phyloP scores from a whole-genome alignment of 2,113 vertebrate species.

The Sinocyclocheilus rhinocerous region DNA sequence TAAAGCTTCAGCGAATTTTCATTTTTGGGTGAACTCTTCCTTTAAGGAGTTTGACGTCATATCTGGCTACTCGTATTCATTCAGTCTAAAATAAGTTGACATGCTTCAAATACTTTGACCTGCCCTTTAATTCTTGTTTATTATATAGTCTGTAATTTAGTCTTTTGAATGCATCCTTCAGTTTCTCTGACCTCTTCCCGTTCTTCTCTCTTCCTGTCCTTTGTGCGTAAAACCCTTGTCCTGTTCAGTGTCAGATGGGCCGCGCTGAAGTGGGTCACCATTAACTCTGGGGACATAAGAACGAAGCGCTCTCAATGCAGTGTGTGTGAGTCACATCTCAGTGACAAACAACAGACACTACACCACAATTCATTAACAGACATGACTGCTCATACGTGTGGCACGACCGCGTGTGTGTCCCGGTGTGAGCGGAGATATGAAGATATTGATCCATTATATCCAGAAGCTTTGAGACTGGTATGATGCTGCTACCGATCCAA shows the following conservation, averaged over 20 bases:
- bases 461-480: neutral
- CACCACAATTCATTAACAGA: neutral
- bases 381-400: neutral
- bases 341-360: constrained; percentile 13
- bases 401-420: neutral
- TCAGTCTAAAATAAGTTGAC: neutral
- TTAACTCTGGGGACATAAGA: constrained; percentile 10
- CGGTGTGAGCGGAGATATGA: neutral
- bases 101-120: neutral
- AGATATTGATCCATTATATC: neutral
- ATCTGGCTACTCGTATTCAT: neutral
- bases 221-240: neutral
- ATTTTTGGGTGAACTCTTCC: too few relatives aligned
- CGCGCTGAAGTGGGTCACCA: constrained; percentile 7
- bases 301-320: neutral
- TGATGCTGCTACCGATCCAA: neutral
- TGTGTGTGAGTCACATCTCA: too few relatives aligned
- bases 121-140: neutral
- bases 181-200: neutral
- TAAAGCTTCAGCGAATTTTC: too few relatives aligned
- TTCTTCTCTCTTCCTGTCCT: constrained; percentile 1
- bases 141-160: too few relatives aligned
- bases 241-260: neutral
- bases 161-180: neutral
- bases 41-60: neutral